phyloP scores from a whole-genome alignment of 2,113 vertebrate species.

The Cochlearius cochlearius region DNA sequence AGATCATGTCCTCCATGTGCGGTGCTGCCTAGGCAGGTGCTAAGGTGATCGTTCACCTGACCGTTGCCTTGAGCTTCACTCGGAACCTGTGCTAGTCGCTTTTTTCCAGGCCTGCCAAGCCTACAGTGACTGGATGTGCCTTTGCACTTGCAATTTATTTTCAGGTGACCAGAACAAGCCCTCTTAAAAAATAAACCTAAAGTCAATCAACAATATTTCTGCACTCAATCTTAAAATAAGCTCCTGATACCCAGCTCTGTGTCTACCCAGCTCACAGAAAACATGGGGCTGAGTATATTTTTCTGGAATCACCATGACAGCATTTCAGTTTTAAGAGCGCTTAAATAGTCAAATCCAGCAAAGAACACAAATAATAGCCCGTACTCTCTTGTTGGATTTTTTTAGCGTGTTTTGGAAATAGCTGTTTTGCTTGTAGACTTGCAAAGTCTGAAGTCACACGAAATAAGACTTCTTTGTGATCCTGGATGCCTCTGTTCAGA shows the following conservation, averaged over 20 bases:
- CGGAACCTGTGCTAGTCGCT: background rate
- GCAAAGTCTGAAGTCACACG: background rate
- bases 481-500: background rate
- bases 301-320: background rate
- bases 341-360: background rate
- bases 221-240: background rate
- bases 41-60: background rate
- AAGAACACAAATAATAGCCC: background rate
- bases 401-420: background rate
- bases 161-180: background rate
- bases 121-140: background rate
- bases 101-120: background rate
- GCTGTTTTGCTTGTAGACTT: background rate
- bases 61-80: background rate
- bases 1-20: fast-evolving
- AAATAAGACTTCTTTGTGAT: background rate
- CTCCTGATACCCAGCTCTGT: background rate
- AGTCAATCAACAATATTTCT: background rate
- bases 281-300: background rate
- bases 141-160: background rate
- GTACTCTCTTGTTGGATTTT: background rate
- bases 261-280: background rate
- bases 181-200: background rate
- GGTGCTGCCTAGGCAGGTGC: background rate
- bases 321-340: background rate